Conservation (phyloP, 2,797 vertebrate genomes). For the Megalops cyprinoides region DNA sequence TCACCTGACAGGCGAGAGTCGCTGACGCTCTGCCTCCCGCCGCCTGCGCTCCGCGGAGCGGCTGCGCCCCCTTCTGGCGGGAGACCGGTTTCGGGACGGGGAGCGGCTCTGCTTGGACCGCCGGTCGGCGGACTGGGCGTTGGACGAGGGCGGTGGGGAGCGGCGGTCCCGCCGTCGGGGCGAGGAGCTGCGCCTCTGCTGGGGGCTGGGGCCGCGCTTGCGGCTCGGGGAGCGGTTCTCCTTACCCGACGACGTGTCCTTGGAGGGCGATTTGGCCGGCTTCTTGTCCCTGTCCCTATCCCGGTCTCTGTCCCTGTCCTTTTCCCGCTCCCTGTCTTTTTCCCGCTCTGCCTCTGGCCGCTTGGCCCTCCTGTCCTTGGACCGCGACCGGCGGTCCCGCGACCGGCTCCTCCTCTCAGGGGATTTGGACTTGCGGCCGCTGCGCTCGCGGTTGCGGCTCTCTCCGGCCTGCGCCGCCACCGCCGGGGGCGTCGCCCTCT, state of each 20-base stretch:
- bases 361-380: constrained; percentile 83
- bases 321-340: constrained; percentile 60
- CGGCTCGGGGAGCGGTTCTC: constrained; percentile 91
- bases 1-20: constrained; percentile 89
- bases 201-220: constrained; percentile 81
- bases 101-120: constrained; percentile 86
- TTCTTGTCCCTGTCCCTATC: constrained; percentile 84
- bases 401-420: constrained; percentile 61
- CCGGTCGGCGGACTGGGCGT: constrained; percentile 72
- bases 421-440: constrained; percentile 79
- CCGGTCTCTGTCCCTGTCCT: constrained; percentile 72
- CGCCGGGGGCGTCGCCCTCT: constrained; percentile 65
- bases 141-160: constrained; percentile 70
- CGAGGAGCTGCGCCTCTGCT: constrained; percentile 83
- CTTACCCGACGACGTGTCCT: constrained; percentile 95
- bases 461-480: constrained; percentile 66
- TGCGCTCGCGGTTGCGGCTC: constrained; percentile 80
- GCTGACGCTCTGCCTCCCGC: constrained; percentile 84
- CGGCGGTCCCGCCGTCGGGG: constrained; percentile 83
- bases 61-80: constrained; percentile 82
- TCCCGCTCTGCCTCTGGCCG: constrained; percentile 76
- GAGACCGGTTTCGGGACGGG: constrained; percentile 82
- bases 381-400: constrained; percentile 72
- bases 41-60: constrained; percentile 86
- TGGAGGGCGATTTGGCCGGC: constrained; percentile 91